Percentiles rank a stretch among this genome's conserved stretches.
These are phyloP conservation scores for Podotricha telesiphe DNA, from an alignment of 2,888 invertebrate species.

Conservation along the genomic window DNA sequence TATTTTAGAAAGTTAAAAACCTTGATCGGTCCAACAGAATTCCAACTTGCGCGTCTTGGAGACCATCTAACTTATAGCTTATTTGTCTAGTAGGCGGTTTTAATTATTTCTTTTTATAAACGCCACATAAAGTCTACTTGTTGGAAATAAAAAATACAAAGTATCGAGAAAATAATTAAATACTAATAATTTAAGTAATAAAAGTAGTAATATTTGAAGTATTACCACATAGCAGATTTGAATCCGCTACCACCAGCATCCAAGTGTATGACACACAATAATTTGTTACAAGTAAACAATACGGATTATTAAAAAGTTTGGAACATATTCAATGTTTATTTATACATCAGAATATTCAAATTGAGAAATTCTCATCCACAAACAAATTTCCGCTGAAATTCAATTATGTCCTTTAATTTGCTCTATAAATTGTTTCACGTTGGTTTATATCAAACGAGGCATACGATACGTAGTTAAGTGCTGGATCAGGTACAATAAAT, in stretches of 20 bases:
- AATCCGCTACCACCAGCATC: not conserved
- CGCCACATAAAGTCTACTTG: too few species aligned
- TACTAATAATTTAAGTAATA: too few species aligned
- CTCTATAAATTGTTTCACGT: slow-evolving; percentile 11
- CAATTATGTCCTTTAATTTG: slow-evolving; percentile 20
- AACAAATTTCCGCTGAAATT: slow-evolving; percentile 14
- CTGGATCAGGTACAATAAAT: not conserved
- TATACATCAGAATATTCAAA: slow-evolving; percentile 7
- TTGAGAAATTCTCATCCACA: slow-evolving; percentile 13
- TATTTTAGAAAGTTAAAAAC: too few species aligned
- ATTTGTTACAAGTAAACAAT: not conserved
- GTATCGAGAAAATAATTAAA: too few species aligned
- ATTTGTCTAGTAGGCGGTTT: too few species aligned
- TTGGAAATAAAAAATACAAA: too few species aligned
- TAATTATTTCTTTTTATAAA: too few species aligned
- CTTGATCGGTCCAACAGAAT: too few species aligned
- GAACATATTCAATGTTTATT: slow-evolving; percentile 11
- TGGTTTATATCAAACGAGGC: not conserved
- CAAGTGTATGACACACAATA: not conserved
- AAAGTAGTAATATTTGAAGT: not conserved
- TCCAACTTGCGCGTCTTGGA: too few species aligned
- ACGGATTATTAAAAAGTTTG: not conserved
- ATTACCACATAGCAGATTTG: not conserved
- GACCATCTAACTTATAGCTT: too few species aligned
- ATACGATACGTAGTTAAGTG: slow-evolving; percentile 1